phyloP scores from a whole-genome alignment of 1,140 invertebrate species.

The Rhopalosiphum maidis region DNA sequence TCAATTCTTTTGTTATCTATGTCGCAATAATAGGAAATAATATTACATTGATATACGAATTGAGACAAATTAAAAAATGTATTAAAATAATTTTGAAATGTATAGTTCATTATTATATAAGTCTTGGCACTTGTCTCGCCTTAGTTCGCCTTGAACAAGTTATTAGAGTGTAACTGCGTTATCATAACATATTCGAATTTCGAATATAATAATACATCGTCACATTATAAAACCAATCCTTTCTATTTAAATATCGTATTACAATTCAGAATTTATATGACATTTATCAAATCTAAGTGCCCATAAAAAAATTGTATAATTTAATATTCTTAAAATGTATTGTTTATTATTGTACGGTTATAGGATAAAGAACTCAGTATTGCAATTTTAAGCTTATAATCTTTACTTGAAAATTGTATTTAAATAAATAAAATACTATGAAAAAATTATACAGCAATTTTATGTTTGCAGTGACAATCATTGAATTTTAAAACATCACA shows the following conservation, averaged over 20 bases:
- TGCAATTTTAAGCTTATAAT: too few relatives aligned
- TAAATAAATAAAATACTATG: background rate
- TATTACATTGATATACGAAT: background rate
- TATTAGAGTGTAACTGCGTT: background rate
- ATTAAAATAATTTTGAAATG: background rate
- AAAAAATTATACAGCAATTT: too few relatives aligned
- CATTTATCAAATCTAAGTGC: background rate
- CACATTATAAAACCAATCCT: background rate
- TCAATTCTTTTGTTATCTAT: background rate
- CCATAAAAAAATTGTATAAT: background rate
- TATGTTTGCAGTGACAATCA: too few relatives aligned
- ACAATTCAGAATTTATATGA: background rate
- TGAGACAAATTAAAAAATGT: background rate
- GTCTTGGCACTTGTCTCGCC: too few relatives aligned
- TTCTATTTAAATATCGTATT: background rate
- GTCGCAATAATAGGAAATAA: background rate
- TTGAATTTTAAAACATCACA: background rate
- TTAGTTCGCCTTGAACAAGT: background rate
- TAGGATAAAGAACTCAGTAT: too few relatives aligned
- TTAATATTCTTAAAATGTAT: background rate
- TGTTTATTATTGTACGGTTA: background rate
- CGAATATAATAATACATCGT: background rate
- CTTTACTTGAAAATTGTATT: background rate
- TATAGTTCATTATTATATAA: too few relatives aligned
- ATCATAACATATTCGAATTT: background rate